Evolutionary conservation across 37 sponge, comb jelly and placozoan species (phyloP).

Genomic region (Halisarca cf. caerulea): DNA sequence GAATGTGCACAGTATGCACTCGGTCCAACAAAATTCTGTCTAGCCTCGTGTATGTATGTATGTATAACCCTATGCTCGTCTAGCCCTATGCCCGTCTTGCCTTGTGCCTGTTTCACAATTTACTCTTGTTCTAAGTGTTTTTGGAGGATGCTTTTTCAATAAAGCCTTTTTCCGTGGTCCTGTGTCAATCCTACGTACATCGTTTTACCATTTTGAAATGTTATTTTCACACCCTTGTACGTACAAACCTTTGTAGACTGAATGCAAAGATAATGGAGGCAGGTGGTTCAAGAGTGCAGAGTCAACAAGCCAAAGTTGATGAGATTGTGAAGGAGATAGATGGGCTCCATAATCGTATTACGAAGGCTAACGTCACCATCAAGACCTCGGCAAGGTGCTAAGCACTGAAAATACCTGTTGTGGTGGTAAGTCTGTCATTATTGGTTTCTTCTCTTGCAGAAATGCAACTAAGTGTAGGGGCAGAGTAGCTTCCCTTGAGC

Average conservation of each 20-base stretch:
- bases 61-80: no score
- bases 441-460: constrained; percentile 7
- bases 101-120: no score
- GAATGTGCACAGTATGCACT: no score
- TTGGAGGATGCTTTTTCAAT: no score
- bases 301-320: constrained; percentile 83
- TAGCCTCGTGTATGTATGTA: no score
- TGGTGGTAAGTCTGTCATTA: neutral
- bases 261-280: constrained; percentile 81
- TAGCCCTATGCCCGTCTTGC: no score
- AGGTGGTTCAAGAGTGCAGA: constrained; percentile 65
- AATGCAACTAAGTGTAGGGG: constrained; percentile 71
- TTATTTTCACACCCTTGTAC: neutral
- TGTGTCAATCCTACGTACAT: no score
- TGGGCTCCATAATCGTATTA: constrained; percentile 55
- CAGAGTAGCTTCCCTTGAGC: constrained; percentile 66
- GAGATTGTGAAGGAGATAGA: constrained; percentile 72
- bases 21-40: no score
- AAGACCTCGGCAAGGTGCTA: constrained; percentile 69
- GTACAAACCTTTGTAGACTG: constrained; percentile 49
- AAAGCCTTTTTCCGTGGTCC: no score
- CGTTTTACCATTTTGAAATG: no score
- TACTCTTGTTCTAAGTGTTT: no score
- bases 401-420: neutral
- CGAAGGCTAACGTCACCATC: constrained; percentile 87